Evolutionary conservation across 2,113 vertebrate species (phyloP).

Genomic region (Caracal caracal): DNA sequence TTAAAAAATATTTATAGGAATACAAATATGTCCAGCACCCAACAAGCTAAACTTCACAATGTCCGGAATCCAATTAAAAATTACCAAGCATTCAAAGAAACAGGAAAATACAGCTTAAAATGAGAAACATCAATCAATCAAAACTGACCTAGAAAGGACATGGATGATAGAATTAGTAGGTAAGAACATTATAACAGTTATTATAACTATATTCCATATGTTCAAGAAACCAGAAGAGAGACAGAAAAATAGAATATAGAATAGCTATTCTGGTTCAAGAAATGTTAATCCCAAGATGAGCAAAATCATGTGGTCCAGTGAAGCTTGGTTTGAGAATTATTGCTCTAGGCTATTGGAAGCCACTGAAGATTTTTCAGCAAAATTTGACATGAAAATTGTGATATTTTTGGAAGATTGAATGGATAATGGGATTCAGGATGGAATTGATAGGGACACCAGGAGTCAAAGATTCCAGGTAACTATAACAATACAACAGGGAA

Average conservation of each 20-base stretch:
- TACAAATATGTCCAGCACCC: neutral
- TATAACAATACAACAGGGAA: neutral
- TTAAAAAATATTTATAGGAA: neutral
- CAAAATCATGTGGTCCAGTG: neutral
- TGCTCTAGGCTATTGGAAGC: neutral
- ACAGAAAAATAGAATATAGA: neutral
- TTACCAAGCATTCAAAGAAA: neutral
- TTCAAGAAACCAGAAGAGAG: neutral
- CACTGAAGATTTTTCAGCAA: neutral
- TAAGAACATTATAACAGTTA: neutral
- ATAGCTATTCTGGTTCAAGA: neutral
- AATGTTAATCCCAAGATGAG: neutral
- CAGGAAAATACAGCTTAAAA: neutral
- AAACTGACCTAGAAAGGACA: neutral
- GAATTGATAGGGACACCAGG: neutral
- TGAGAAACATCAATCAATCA: neutral
- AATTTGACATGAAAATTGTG: slow-evolving; percentile 20
- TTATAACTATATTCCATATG: neutral
- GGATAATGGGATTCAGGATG: neutral
- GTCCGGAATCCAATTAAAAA: neutral
- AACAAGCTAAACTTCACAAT: neutral
- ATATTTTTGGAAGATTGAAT: neutral
- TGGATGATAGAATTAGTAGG: neutral
- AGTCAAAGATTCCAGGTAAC: slow-evolving; percentile 18
- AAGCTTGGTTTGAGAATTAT: slow-evolving; percentile 7